These are phyloP conservation scores for Actinia tenebrosa DNA, from an alignment of 64 coral and sea anemone species.

Conservation along the genomic window DNA sequence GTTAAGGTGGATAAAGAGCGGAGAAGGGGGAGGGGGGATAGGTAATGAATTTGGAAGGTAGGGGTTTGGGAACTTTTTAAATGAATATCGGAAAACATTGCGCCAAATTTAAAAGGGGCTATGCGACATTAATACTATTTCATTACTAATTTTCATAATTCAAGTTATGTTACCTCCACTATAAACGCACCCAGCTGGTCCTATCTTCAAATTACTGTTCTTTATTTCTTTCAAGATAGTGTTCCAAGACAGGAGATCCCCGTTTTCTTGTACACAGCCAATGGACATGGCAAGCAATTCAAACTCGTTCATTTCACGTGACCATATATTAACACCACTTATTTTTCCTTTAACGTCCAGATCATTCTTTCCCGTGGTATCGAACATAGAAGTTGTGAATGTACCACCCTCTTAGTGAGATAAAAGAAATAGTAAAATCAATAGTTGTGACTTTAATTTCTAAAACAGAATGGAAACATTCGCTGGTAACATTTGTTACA, in stretches of 20 bases:
- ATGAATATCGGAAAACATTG: no score
- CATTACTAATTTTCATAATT: no score
- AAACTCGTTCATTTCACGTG: constrained; percentile 24
- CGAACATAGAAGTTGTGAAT: neutral
- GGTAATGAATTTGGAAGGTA: no score
- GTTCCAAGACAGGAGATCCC: constrained; percentile 35
- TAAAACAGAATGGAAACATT: no score
- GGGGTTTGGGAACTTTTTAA: no score
- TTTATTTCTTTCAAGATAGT: constrained; percentile 4
- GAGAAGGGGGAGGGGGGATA: no score
- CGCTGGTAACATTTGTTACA: no score
- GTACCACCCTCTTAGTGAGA: neutral
- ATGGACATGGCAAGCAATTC: constrained; percentile 52
- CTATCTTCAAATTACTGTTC: neutral
- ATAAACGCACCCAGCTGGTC: neutral
- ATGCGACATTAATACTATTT: no score
- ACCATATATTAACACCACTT: constrained; percentile 52
- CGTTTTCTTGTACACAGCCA: constrained; percentile 32
- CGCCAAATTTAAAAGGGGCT: no score
- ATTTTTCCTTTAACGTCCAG: neutral
- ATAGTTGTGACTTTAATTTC: no score
- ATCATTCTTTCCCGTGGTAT: neutral
- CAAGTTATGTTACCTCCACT: neutral
- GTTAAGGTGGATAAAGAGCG: no score
- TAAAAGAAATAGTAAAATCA: neutral